Evolutionary conservation across 2,113 vertebrate species (phyloP).

Genomic region (Abramis brama): DNA sequence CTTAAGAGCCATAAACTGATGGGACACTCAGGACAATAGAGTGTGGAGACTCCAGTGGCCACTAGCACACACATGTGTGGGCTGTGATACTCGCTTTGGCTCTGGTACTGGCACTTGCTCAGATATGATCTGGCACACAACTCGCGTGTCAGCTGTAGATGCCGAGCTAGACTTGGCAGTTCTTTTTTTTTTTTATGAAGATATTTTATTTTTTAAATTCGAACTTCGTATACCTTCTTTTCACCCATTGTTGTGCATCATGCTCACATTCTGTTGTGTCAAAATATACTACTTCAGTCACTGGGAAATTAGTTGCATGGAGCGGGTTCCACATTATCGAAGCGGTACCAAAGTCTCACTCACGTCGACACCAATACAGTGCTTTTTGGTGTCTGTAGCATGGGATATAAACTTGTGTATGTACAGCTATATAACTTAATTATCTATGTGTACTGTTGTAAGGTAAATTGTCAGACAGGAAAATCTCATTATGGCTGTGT

Average conservation of each 20-base stretch:
- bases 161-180: background rate
- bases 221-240: background rate
- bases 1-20: slow-evolving; percentile 10
- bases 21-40: slow-evolving; percentile 7
- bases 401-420: slow-evolving; percentile 39
- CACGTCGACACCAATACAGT: slow-evolving; percentile 37
- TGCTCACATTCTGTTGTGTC: background rate
- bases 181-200: background rate
- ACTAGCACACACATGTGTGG: background rate
- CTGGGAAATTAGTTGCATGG: slow-evolving; percentile 15
- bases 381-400: slow-evolving; percentile 52
- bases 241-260: background rate
- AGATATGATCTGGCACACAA: slow-evolving; percentile 3
- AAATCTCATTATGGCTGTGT: slow-evolving; percentile 24
- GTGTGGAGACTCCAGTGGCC: slow-evolving; percentile 17
- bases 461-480: background rate
- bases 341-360: slow-evolving; percentile 51
- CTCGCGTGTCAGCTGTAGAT: background rate
- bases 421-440: background rate
- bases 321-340: slow-evolving; percentile 12
- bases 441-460: background rate
- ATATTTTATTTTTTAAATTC: slow-evolving; percentile 21
- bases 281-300: slow-evolving; percentile 1
- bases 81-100: background rate
- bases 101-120: slow-evolving; percentile 17